Base-by-base conservation (phyloP, 2,888 invertebrate genomes). In the Rhodophaea formosa region DNA sequence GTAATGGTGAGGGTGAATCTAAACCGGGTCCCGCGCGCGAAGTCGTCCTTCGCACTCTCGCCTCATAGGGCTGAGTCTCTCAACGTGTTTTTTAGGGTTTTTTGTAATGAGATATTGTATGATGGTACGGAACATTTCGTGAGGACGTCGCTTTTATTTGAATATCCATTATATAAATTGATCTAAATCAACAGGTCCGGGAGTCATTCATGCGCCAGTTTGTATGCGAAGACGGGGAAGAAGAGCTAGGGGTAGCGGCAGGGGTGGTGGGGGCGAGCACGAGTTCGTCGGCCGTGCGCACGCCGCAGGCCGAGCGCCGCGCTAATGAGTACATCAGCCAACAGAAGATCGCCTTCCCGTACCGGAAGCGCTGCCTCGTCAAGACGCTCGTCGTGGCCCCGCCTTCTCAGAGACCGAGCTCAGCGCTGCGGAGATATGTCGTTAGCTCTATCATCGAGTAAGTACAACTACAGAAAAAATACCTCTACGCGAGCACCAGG, bases 201-300 rank as follows among this genome's bases (percentile, higher is more conserved):
- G 99, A 99, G 83, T 99, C 99, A 69, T 99, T 99, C 84, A 99
- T 99, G 97, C 94, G 98, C 7, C 98, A 99, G 83, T 99, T 99
- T 84, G 97, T 98, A 0, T 95, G 95, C 70, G 97, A 97, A 77
- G 94, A 96, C 56, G 97, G 97, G 75, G 95, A 95, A 30, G 97
- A 97, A 56, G 97, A 97, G 77, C 94, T 88, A 30, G 93, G 93
- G 49, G 89, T 86, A 52, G 84, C 88, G 15, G 82, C 88, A 3
- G 72, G 63, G 17, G 60, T 51, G 44, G 60, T 67, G 30, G 47
- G 62, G 29, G 56, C 63, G 51, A 62, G 59, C 47, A 61, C 64
- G 44, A 67, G 63, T 1, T 69, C 67, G 15, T 62, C 68, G 3
- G 67, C 64, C 58, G 66, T 64, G 42, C 62, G 63, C 47, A 67